Percentiles rank a stretch among this genome's conserved stretches.
These are phyloP conservation scores for Drosophila paulistorum DNA, from an alignment of 1,140 invertebrate genomes.

Conservation along the genomic window DNA sequence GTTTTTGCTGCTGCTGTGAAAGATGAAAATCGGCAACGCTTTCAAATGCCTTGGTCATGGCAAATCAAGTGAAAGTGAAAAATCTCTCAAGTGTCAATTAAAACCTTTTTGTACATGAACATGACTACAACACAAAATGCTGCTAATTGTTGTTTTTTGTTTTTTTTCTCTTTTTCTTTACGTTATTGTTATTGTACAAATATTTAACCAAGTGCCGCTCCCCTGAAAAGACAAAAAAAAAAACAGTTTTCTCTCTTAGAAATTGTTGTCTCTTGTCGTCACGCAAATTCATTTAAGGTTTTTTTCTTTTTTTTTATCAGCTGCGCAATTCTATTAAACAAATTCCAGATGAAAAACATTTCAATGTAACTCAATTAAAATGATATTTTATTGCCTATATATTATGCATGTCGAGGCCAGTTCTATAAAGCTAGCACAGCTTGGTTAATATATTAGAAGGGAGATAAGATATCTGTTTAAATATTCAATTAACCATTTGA, in stretches of 20 bases:
- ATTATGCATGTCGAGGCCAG: constrained; percentile 13
- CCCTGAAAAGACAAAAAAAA: background rate
- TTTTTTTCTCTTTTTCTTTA: background rate
- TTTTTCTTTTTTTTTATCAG: constrained; percentile 26
- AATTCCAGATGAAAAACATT: constrained; percentile 21
- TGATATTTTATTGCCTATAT: constrained; percentile 22
- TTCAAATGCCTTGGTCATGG: constrained; percentile 61
- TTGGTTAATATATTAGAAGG: background rate
- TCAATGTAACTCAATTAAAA: constrained; percentile 15
- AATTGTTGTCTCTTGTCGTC: constrained; percentile 40
- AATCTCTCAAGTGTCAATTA: constrained; percentile 77
- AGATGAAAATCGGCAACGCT: constrained; percentile 59
- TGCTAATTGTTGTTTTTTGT: constrained; percentile 49
- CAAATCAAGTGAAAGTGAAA: constrained; percentile 78
- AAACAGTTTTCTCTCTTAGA: constrained; percentile 31
- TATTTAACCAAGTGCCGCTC: constrained; percentile 62
- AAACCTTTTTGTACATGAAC: constrained; percentile 54
- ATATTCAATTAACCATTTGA: constrained; percentile 41
- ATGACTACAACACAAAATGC: constrained; percentile 46
- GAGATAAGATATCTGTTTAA: background rate
- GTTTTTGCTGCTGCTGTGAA: constrained; percentile 42
- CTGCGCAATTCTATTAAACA: constrained; percentile 64
- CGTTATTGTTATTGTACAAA: constrained; percentile 52
- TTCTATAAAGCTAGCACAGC: background rate
- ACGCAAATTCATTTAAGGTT: constrained; percentile 2